phyloP scores from a whole-genome alignment of 1,140 invertebrate species.

The Archegozetes longisetosus region DNA sequence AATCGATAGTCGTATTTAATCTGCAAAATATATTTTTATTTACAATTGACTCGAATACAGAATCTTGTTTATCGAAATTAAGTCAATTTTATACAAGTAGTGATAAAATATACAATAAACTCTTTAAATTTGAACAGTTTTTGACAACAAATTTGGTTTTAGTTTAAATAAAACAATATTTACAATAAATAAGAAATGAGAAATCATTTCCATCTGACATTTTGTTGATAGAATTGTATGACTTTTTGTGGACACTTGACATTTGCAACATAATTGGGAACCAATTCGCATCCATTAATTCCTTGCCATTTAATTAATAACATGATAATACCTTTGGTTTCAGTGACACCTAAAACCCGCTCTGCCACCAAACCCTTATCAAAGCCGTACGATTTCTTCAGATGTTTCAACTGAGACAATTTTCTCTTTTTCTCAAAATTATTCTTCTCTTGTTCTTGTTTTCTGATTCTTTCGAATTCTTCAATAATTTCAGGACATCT shows the following conservation, averaged over 20 bases:
- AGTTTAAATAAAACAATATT: too few species aligned
- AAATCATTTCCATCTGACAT: too few species aligned
- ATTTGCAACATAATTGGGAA: constrained; percentile 77
- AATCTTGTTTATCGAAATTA: too few species aligned
- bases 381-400: background rate
- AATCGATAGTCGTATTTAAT: too few species aligned
- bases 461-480: background rate
- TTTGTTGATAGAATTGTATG: constrained; percentile 84
- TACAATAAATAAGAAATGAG: too few species aligned
- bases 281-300: constrained; percentile 82
- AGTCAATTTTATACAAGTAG: too few species aligned
- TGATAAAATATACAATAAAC: too few species aligned
- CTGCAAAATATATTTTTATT: too few species aligned
- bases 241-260: constrained; percentile 71
- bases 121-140: too few species aligned
- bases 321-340: background rate
- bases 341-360: background rate
- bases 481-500: background rate
- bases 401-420: background rate
- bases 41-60: too few species aligned
- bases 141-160: too few species aligned
- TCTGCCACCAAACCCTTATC: background rate
- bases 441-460: background rate
- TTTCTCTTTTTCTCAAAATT: background rate
- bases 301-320: background rate